These are phyloP conservation scores for Amphipyra tragopoginis DNA, from an alignment of 2,888 invertebrate species.

Conservation along the genomic window DNA sequence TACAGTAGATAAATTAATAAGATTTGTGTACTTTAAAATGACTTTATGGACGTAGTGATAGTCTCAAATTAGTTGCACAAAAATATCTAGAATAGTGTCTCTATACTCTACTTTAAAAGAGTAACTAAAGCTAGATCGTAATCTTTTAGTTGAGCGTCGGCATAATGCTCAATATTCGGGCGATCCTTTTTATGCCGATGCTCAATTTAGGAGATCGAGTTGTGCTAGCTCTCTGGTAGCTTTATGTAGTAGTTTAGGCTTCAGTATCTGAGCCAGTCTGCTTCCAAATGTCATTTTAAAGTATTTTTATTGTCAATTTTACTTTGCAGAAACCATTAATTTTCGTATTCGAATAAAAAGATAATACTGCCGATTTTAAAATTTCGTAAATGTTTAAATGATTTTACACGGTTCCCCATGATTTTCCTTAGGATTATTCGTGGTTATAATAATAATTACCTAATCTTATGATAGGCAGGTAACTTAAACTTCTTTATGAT, in stretches of 20 bases:
- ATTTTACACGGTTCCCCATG: constrained; percentile 44
- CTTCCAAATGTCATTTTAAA: constrained; percentile 60
- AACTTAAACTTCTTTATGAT: constrained; percentile 39
- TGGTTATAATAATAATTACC: constrained; percentile 50
- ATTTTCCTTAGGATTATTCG: constrained; percentile 44
- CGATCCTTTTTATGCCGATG: constrained; percentile 7
- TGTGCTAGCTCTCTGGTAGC: constrained; percentile 49
- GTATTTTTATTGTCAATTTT: constrained; percentile 59
- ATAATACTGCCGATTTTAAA: constrained; percentile 33
- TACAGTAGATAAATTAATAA: constrained; percentile 83
- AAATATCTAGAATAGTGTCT: constrained; percentile 43
- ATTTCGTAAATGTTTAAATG: constrained; percentile 37
- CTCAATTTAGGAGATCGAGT: constrained; percentile 19
- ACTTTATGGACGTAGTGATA: constrained; percentile 59
- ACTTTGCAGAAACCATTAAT: constrained; percentile 54
- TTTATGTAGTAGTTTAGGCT: constrained; percentile 37
- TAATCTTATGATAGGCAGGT: constrained; percentile 57
- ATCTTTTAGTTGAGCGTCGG: constrained; percentile 18
- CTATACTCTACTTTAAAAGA: constrained; percentile 29
- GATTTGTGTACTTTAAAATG: constrained; percentile 71
- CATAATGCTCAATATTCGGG: constrained; percentile 14
- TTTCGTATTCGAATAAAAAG: constrained; percentile 43
- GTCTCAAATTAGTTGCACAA: constrained; percentile 47
- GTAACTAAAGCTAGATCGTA: constrained; percentile 19
- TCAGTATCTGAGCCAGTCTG: constrained; percentile 32